A percentile compares a stretch with the other conserved stretches of the same genome.
Conservation (phyloP, 2,888 invertebrate species). For the Rhopalosiphum nymphaeae region DNA sequence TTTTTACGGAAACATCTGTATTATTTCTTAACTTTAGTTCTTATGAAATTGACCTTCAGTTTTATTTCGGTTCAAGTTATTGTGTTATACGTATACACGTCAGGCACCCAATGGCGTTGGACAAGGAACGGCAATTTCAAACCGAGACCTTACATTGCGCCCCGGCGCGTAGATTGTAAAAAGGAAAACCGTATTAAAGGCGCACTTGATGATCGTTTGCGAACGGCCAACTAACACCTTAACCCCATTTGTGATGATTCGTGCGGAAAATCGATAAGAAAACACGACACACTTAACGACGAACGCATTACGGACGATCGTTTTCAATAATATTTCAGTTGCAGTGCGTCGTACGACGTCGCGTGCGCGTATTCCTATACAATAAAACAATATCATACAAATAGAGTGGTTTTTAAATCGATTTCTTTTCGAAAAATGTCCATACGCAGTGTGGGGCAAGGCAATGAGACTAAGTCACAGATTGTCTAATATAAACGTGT, state of each 20-base stretch:
- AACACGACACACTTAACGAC: slow-evolving; percentile 18
- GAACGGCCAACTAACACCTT: slow-evolving; percentile 60
- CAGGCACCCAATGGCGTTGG: slow-evolving; percentile 50
- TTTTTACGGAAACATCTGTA: not conserved
- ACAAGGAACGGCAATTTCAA: slow-evolving; percentile 60
- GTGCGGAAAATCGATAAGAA: slow-evolving; percentile 41
- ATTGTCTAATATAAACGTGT: not conserved
- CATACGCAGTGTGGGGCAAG: not conserved
- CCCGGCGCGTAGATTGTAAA: slow-evolving; percentile 45
- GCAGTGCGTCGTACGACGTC: not conserved
- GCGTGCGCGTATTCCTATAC: not conserved
- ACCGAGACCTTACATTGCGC: slow-evolving; percentile 20
- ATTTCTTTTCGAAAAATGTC: not conserved
- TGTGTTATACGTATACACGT: not conserved
- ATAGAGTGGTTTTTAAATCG: not conserved
- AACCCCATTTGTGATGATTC: slow-evolving; percentile 55
- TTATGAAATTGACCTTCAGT: slow-evolving; percentile 31
- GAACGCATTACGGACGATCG: slow-evolving; percentile 30
- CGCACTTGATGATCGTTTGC: slow-evolving; percentile 29
- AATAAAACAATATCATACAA: not conserved
- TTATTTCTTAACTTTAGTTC: slow-evolving; percentile 28
- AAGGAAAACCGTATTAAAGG: slow-evolving; percentile 62
- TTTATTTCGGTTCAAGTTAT: not conserved
- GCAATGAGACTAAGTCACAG: not conserved
- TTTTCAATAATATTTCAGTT: not conserved